phyloP scores from a whole-genome alignment of 1,140 invertebrate species.

The Hermatobates lingyangjiaoensis region DNA sequence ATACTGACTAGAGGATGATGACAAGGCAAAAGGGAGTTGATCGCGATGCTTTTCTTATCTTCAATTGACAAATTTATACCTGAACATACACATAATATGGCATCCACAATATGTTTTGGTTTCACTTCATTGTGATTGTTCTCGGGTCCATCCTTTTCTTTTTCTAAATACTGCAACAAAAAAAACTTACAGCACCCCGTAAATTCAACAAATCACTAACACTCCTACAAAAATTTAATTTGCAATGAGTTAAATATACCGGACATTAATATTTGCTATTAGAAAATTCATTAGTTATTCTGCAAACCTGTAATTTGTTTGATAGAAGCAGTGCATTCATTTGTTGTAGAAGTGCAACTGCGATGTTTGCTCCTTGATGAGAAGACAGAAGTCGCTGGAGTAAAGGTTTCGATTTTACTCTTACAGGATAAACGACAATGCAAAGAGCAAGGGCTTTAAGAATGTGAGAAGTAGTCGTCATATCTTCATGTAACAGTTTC shows the following conservation, averaged over 20 bases:
- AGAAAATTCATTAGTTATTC: slow-evolving; percentile 9
- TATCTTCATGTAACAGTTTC: slow-evolving; percentile 37
- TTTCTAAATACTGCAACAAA: neutral
- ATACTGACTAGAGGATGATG: slow-evolving; percentile 45
- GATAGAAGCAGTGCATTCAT: slow-evolving; percentile 19
- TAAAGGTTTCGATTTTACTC: slow-evolving; percentile 19
- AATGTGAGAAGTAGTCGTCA: slow-evolving; percentile 29
- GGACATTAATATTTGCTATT: neutral
- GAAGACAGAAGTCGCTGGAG: slow-evolving; percentile 25
- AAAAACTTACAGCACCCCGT: neutral
- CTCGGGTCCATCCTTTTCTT: slow-evolving; percentile 10
- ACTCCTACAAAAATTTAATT: neutral
- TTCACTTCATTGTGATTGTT: slow-evolving; percentile 4
- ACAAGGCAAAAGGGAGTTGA: slow-evolving; percentile 39
- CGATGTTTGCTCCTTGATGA: slow-evolving; percentile 21
- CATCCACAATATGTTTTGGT: slow-evolving; percentile 17
- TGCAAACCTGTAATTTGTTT: slow-evolving; percentile 23
- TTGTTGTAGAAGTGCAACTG: slow-evolving; percentile 7
- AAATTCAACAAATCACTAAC: neutral
- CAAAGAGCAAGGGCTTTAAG: slow-evolving; percentile 42
- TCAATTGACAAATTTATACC: slow-evolving; percentile 13
- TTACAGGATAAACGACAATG: slow-evolving; percentile 27
- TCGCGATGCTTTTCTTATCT: slow-evolving; percentile 25
- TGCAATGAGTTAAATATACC: neutral
- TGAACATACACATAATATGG: slow-evolving; percentile 15